Base-by-base conservation (phyloP, 2,797 vertebrate species). In the Linurgus olivaceus region DNA sequence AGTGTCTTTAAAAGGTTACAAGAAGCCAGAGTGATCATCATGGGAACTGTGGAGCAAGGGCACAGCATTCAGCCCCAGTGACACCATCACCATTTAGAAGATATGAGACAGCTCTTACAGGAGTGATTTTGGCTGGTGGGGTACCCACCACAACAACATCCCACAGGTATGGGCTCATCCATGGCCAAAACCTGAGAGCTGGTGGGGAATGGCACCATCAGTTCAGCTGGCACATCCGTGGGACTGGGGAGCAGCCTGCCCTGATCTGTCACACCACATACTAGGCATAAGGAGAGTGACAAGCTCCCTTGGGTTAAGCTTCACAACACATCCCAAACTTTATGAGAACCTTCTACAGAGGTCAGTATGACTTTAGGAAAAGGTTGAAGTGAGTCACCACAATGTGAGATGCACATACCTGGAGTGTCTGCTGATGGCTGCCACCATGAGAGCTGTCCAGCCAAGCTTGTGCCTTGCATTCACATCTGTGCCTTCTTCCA, bases 371-470 rank as follows among this genome's bases (percentile, higher is more conserved):
- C 19, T 44, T 51, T 13, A 65, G 8, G 3, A 19, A 24, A 52
- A 65, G 5, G 54, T 0, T 9, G 40, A n/a, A 61, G 50, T 2
- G 33, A 33, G 31, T 17, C 31, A 20, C 5, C 42, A 33, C 0
- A 5, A 72, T 9, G 15, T n/a, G 47, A 72, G 45, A 78, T 19
- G 17, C 66, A n/a, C 7, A 8, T 42, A 99, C 99, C 98, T 98
- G 97, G 98, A 98, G 20, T 99, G 99, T 70, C 98, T 98, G 97
- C 98, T 99, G 96, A 99, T 99, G 9, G 98, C 98, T 6, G 99
- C 99, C 93, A 99, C 99, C 99, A 99, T 99, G 51, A 99, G 98
- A 21, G 99, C 94, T 0, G 99, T 99, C 99, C 99, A 99, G 45
- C 99, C 99, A 6, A 99, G 98, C 68, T 77, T 98, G 96, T 99